Conservation (phyloP, 1,140 invertebrate species). For the Bombus superbus region DNA sequence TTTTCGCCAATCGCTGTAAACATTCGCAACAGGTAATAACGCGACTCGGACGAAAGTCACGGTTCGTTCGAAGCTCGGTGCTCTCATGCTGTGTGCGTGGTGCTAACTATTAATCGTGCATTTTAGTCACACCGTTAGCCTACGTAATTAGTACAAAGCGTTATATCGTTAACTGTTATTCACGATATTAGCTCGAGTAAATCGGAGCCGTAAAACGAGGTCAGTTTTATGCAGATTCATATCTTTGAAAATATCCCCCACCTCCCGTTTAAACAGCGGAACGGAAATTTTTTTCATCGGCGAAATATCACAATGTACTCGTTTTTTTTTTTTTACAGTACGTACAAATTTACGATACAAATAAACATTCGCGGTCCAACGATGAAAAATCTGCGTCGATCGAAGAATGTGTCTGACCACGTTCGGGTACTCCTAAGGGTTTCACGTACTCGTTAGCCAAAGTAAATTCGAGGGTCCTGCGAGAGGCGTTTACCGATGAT, state of each 20-base stretch:
- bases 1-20: not conserved
- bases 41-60: slow-evolving; percentile 30
- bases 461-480: not conserved
- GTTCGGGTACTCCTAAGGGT: not conserved
- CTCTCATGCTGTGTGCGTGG: slow-evolving; percentile 43
- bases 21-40: not conserved
- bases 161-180: slow-evolving; percentile 51
- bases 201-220: slow-evolving; percentile 33
- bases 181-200: slow-evolving; percentile 35
- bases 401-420: not conserved
- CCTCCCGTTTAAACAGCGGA: not conserved
- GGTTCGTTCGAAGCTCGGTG: slow-evolving; percentile 16
- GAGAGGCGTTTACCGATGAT: not conserved
- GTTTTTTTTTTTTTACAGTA: too few species aligned
- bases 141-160: slow-evolving; percentile 54
- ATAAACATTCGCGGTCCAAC: too few species aligned
- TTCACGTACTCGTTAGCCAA: not conserved
- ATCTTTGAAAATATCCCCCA: not conserved
- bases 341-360: too few species aligned
- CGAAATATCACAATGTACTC: too few species aligned
- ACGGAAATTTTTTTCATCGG: not conserved
- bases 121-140: slow-evolving; percentile 61
- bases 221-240: not conserved
- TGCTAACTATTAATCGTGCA: slow-evolving; percentile 29
- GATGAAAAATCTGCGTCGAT: not conserved